phyloP scores from a whole-genome alignment of 2,888 invertebrate genomes.

The Agriopis leucophaearia region DNA sequence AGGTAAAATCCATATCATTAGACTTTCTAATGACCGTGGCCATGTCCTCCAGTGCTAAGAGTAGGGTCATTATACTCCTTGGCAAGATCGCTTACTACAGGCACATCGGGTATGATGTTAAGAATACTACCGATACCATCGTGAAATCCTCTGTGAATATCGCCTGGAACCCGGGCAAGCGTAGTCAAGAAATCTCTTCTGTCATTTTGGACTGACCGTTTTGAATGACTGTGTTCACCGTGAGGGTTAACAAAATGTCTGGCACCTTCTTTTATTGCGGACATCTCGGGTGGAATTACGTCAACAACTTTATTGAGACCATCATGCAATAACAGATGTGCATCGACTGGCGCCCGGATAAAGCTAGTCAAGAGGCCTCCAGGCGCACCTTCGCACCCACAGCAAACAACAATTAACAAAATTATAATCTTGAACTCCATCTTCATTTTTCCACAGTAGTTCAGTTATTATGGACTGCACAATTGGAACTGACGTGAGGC shows the following conservation, averaged over 20 bases:
- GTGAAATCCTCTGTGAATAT: not conserved
- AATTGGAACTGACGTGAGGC: not conserved
- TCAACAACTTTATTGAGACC: not conserved
- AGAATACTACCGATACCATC: not conserved
- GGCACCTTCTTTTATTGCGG: not conserved
- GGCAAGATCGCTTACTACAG: not conserved
- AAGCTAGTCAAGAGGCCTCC: not conserved
- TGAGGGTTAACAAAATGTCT: constrained; percentile 6
- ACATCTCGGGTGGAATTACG: not conserved
- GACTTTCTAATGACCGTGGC: not conserved
- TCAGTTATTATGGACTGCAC: not conserved
- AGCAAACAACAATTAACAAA: not conserved
- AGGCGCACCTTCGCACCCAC: not conserved
- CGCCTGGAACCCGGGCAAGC: not conserved
- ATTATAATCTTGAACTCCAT: constrained; percentile 1
- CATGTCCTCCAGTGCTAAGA: not conserved
- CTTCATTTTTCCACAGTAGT: constrained; percentile 2
- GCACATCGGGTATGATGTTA: not conserved
- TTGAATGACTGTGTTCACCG: not conserved
- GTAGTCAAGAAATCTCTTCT: constrained; percentile 25
- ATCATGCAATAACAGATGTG: not conserved
- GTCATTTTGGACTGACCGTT: constrained; percentile 21
- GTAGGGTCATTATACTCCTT: constrained; percentile 6
- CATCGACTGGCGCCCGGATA: not conserved
- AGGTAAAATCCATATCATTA: no score